Base-by-base conservation (phyloP, 2,888 invertebrate species). In the Drosophila tripunctata region DNA sequence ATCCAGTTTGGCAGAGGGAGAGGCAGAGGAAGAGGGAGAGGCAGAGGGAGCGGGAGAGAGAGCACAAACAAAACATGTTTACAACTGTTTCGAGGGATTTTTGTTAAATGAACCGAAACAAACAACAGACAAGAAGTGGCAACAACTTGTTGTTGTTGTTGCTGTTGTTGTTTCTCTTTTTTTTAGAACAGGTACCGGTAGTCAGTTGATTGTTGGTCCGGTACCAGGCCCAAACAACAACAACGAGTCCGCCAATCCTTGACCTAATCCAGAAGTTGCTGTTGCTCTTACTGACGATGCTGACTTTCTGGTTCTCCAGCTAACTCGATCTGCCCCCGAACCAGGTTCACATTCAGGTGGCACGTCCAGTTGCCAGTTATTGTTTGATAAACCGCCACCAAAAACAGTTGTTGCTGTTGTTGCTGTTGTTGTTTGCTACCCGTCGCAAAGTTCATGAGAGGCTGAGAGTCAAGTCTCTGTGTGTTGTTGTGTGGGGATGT, bases 161-260 rank as follows among this genome's bases (percentile, higher is more conserved):
- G 56, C 40, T 35, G 36, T 44, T 60, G 50, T 40, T 50, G 70
- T 52, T n/a, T n/a, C n/a, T n/a, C n/a, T n/a, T 27, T 51, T 64
- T 66, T 70, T 75, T 76, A 82, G 89, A 88, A 89, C 89, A 89
- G 89, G 86, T 89, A 90, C 89, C 88, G 87, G 89, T 78, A 79
- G 64, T 51, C 38, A 12, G 30, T 47, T 33, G 22, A 14, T 24
- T 14, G 31, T 22, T n/a, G 41, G 38, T 35, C 36, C 60, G 27
- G 40, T 33, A 43, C 65, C 58, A 47, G 57, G 62, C 65, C 77
- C 75, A 74, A 71, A 62, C 66, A 77, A 74, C 81, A 75, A 81
- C 78, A 77, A 63, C 70, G 45, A 51, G 55, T 67, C n/a, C 74
- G 71, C 74, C 80, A 89, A 89, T 89, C 89, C 89, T 89, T 89